These are phyloP conservation scores for Armadillidium nasatum DNA, from an alignment of 1,140 invertebrate species.

Conservation along the genomic window DNA sequence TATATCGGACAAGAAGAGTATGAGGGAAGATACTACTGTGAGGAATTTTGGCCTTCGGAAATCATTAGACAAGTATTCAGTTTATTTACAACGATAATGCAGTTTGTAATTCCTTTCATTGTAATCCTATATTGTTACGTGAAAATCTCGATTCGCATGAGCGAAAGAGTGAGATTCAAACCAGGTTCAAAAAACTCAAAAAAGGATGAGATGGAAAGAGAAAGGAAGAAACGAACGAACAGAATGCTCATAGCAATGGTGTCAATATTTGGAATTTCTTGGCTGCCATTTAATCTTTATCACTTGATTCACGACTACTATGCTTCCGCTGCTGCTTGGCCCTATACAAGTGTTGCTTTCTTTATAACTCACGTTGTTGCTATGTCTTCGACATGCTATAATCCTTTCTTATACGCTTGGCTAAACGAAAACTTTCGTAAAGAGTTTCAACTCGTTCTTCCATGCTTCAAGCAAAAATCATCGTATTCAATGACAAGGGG, in stretches of 20 bases:
- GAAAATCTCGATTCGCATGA: conserved; percentile 80
- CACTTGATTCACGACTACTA: conserved; percentile 74
- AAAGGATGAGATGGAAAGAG: conserved; percentile 70
- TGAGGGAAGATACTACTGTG: conserved; percentile 59
- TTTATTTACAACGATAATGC: conserved; percentile 76
- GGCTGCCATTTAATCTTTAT: conserved; percentile 86
- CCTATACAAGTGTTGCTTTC: conserved; percentile 76
- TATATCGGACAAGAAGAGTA: conserved; percentile 60
- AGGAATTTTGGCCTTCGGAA: conserved; percentile 80
- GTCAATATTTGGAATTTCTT: conserved; percentile 85
- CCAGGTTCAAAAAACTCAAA: conserved; percentile 71
- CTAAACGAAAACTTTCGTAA: conserved; percentile 97
- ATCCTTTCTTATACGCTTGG: conserved; percentile 86
- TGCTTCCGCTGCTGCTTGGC: conserved; percentile 65
- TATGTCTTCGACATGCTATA: conserved; percentile 57
- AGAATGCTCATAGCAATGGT: conserved; percentile 98
- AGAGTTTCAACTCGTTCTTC: conserved; percentile 77
- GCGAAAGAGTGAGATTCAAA: conserved; percentile 68
- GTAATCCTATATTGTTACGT: conserved; percentile 92
- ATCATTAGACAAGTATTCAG: conserved; percentile 69
- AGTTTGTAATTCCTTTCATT: conserved; percentile 90
- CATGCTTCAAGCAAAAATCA: conserved; percentile 43
- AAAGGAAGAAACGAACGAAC: conserved; percentile 61
- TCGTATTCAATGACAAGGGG: conserved; percentile 44
- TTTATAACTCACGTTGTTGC: conserved; percentile 88